Conservation (phyloP, 2,113 vertebrate species). For the Salvelinus fontinalis region DNA sequence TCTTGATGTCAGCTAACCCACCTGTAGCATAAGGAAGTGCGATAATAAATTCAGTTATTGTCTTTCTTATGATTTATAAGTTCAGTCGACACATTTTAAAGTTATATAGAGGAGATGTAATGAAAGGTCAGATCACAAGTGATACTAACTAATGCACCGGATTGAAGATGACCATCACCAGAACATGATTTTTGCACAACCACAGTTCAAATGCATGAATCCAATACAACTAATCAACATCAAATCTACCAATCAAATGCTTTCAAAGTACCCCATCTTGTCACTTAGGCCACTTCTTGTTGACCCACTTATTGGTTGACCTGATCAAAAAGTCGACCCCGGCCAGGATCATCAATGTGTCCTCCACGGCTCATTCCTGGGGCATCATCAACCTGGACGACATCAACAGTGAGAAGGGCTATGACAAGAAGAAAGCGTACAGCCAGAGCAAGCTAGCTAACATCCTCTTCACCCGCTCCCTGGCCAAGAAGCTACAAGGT, state of each 20-base stretch:
- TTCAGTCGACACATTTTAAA: no score
- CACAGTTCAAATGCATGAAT: background rate
- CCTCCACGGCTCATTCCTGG: constrained; percentile 74
- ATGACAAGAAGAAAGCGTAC: constrained; percentile 69
- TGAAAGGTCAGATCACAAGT: no score
- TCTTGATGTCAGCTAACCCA: no score
- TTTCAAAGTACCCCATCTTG: background rate
- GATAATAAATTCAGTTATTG: no score
- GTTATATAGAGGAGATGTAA: no score
- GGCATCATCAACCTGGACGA: constrained; percentile 76
- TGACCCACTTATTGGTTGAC: constrained; percentile 74
- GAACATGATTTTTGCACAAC: background rate
- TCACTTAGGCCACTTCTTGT: constrained; percentile 76
- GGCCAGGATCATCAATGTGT: constrained; percentile 74
- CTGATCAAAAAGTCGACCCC: constrained; percentile 74
- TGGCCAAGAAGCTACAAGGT: constrained; percentile 74
- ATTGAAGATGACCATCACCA: background rate
- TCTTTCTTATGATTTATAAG: no score
- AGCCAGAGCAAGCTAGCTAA: constrained; percentile 82
- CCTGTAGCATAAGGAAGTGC: no score
- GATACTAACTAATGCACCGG: background rate
- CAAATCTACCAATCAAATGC: background rate
- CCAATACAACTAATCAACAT: background rate
- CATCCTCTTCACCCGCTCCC: constrained; percentile 70
- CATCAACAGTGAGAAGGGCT: constrained; percentile 79